A percentile compares a stretch with the other conserved stretches of the same genome.
These are phyloP conservation scores for Columba janthina DNA, from an alignment of 2,113 vertebrate species.

Conservation along the genomic window DNA sequence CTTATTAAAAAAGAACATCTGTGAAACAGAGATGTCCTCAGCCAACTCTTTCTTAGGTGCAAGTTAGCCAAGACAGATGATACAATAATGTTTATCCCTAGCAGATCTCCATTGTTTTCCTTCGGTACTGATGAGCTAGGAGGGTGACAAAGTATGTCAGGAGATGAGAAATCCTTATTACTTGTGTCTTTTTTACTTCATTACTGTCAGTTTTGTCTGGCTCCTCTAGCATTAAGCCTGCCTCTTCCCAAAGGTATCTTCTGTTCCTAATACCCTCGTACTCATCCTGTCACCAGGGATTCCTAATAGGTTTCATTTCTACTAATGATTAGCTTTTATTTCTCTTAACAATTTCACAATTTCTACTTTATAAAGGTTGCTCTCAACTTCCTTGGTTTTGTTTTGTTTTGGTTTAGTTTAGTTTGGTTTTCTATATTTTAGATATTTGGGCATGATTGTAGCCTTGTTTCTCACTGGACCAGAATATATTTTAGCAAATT, in stretches of 20 bases:
- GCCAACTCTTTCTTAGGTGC: background rate
- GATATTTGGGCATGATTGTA: background rate
- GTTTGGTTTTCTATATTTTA: background rate
- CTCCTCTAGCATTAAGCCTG: background rate
- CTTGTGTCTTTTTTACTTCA: constrained; percentile 9
- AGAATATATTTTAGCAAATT: constrained; percentile 34
- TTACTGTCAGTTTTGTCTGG: background rate
- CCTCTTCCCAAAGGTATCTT: background rate
- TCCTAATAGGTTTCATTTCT: background rate
- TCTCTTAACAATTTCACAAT: background rate
- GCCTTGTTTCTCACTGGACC: background rate
- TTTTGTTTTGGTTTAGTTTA: background rate
- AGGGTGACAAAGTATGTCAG: constrained; percentile 20
- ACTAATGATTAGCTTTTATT: background rate
- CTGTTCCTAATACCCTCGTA: background rate
- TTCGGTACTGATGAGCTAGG: background rate
- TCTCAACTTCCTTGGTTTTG: background rate
- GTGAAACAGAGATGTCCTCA: constrained; percentile 21
- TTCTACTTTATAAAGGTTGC: background rate
- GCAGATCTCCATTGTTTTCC: background rate
- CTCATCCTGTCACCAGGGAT: background rate
- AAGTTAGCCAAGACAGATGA: background rate
- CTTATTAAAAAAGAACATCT: constrained; percentile 27
- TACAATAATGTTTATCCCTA: constrained; percentile 29
- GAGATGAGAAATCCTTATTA: background rate